Evolutionary conservation across 2,113 vertebrate genomes (phyloP).

Genomic region (Gopherus flavomarginatus): DNA sequence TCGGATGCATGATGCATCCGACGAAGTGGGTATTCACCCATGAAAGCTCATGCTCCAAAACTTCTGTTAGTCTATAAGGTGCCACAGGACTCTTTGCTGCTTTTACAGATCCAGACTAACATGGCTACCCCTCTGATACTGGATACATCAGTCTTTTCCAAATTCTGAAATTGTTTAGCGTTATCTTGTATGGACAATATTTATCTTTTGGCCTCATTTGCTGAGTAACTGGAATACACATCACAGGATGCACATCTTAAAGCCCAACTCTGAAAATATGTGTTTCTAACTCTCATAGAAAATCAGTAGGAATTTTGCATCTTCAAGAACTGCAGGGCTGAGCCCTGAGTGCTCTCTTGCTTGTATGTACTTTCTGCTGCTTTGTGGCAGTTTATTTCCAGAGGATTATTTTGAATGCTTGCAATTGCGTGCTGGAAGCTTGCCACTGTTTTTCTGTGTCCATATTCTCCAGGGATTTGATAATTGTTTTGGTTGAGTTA

Average conservation of each 20-base stretch:
- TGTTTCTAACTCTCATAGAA: rapidly evolving
- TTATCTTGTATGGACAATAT: background rate
- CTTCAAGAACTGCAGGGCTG: background rate
- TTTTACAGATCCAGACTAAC: too few species aligned
- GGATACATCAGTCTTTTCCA: too few species aligned
- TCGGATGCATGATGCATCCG: too few species aligned
- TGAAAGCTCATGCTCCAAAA: too few species aligned
- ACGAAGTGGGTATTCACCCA: too few species aligned
- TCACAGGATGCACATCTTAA: background rate
- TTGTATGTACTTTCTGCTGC: conserved; percentile 45
- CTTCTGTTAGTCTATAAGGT: too few species aligned
- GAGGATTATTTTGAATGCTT: conserved; percentile 33
- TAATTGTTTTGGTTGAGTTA: conserved; percentile 61
- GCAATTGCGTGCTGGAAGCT: conserved; percentile 45
- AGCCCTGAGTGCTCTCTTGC: background rate
- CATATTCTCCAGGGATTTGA: conserved; percentile 38
- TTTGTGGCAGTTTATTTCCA: conserved; percentile 52
- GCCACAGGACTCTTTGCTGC: too few species aligned
- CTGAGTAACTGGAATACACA: background rate
- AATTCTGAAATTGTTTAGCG: background rate
- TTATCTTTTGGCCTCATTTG: background rate
- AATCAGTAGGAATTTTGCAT: conserved; percentile 5
- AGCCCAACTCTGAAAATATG: background rate
- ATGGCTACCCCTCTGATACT: too few species aligned
- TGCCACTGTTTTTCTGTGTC: conserved; percentile 58